Conservation (phyloP, 2,797 vertebrate species). For the Leptoclinus maculatus region DNA sequence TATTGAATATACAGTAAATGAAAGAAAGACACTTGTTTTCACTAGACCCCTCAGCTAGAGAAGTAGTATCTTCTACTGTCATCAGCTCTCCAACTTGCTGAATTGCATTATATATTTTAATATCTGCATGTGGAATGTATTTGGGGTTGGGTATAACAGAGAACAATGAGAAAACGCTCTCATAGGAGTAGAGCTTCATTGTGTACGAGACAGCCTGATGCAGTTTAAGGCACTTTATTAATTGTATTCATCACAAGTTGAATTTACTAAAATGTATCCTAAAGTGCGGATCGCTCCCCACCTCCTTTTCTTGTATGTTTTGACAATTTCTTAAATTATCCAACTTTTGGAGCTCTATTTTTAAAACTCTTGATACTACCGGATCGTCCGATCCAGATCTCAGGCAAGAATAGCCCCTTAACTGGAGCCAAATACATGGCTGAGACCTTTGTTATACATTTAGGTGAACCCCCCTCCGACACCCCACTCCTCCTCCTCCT, state of each 20-base stretch:
- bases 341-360: background rate
- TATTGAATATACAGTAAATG: background rate
- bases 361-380: background rate
- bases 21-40: background rate
- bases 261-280: background rate
- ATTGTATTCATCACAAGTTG: background rate
- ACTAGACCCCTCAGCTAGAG: background rate
- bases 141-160: background rate
- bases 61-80: background rate
- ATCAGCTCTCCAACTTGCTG: background rate
- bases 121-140: background rate
- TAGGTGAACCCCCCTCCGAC: too few relatives aligned
- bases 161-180: background rate
- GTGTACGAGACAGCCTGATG: background rate
- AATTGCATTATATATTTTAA: slow-evolving; percentile 1
- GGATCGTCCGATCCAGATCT: background rate
- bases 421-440: background rate
- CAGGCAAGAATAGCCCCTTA: background rate
- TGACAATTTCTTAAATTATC: background rate
- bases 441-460: background rate
- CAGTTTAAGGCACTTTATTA: background rate
- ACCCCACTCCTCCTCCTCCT: too few relatives aligned
- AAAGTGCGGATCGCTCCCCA: background rate
- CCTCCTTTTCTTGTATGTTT: background rate
- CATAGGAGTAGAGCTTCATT: background rate